Evolutionary conservation across 2,113 vertebrate genomes (phyloP).

Genomic region (Lutjanus erythropterus): DNA sequence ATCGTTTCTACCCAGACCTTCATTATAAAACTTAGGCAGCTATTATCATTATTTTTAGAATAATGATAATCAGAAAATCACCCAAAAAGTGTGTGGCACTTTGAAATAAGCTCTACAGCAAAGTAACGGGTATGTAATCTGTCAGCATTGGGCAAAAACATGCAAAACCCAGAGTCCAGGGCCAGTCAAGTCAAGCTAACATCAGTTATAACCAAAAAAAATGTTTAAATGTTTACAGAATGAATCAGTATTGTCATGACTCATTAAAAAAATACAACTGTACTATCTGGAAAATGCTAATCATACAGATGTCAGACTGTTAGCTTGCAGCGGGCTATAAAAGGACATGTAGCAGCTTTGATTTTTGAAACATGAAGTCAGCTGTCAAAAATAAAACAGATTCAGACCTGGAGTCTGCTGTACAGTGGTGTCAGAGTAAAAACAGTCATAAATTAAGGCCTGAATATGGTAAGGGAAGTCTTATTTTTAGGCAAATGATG

Average conservation of each 20-base stretch:
- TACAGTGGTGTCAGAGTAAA: background rate
- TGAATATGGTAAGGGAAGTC: background rate
- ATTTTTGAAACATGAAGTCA: slow-evolving; percentile 57
- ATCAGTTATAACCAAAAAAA: background rate
- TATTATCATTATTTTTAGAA: no score
- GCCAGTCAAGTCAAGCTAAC: background rate
- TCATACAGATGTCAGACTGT: background rate
- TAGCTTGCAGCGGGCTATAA: slow-evolving; percentile 47
- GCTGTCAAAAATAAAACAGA: slow-evolving; percentile 30
- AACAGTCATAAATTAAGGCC: background rate
- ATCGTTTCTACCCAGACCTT: no score
- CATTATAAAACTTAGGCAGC: no score
- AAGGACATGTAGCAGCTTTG: slow-evolving; percentile 50
- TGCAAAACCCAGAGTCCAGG: background rate
- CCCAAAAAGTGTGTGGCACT: background rate
- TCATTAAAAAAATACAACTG: slow-evolving; percentile 35
- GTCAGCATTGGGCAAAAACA: background rate
- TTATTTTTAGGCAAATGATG: background rate
- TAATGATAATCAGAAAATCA: no score
- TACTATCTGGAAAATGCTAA: slow-evolving; percentile 14
- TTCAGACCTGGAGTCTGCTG: background rate
- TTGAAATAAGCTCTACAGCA: background rate
- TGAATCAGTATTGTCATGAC: slow-evolving; percentile 44
- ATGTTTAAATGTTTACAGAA: slow-evolving; percentile 46
- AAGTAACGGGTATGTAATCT: background rate